Evolutionary conservation across 2,113 vertebrate genomes (phyloP).

Genomic region (Pterocles orientalis): DNA sequence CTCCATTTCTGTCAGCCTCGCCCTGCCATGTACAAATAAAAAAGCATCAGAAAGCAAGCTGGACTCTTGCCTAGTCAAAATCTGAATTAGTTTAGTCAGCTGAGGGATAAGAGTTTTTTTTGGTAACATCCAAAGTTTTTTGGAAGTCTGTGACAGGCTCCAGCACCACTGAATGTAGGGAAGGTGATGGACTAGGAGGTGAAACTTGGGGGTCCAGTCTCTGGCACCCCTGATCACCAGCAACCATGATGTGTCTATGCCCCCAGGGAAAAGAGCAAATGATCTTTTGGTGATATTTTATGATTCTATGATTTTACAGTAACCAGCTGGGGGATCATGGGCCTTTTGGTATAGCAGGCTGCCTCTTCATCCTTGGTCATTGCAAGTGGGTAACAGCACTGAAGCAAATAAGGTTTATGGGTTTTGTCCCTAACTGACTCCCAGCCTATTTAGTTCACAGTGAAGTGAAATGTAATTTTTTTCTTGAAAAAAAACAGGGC

Average conservation of each 20-base stretch:
- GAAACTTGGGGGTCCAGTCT: background rate
- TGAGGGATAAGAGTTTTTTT: background rate
- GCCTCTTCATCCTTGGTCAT: background rate
- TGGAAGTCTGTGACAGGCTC: background rate
- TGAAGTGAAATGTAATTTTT: background rate
- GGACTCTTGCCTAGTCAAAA: background rate
- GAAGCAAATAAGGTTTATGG: background rate
- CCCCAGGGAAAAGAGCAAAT: background rate
- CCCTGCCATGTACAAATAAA: background rate
- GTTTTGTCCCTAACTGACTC: background rate
- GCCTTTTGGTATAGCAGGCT: background rate
- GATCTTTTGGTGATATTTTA: background rate
- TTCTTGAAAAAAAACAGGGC: background rate
- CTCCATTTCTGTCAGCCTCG: background rate
- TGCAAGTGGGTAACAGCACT: background rate
- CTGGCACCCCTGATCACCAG: accelerated
- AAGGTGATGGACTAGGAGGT: background rate
- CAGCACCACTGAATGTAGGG: background rate
- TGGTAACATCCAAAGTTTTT: background rate
- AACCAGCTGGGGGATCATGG: background rate
- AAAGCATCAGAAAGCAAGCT: background rate
- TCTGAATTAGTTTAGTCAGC: background rate
- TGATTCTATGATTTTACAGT: background rate
- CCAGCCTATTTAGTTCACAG: background rate
- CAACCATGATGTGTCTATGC: background rate